A percentile compares a stretch with the other conserved stretches of the same genome.
phyloP scores from a whole-genome alignment of 1,140 invertebrate species.

The Aphidius gifuensis region DNA sequence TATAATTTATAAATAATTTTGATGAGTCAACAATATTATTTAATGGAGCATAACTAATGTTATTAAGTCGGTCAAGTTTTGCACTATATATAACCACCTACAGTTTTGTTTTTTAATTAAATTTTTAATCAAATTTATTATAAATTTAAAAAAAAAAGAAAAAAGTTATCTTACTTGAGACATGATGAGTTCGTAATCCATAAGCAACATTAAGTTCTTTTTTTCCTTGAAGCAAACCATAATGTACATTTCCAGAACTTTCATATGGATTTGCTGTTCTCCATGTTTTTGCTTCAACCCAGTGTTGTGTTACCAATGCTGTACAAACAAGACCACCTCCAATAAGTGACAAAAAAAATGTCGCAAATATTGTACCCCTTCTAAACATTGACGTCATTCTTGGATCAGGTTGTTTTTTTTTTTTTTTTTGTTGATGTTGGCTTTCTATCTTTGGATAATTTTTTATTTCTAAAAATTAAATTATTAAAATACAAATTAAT shows the following conservation, averaged over 20 bases:
- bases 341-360: constrained; percentile 81
- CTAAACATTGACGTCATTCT: constrained; percentile 59
- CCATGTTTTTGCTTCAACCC: constrained; percentile 77
- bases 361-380: constrained; percentile 80
- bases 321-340: constrained; percentile 79
- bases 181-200: constrained; percentile 71
- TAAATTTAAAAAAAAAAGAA: not conserved
- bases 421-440: not conserved
- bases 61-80: not conserved
- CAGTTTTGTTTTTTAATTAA: too few species aligned
- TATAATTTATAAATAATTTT: not conserved
- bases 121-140: too few species aligned
- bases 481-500: constrained; percentile 1
- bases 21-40: not conserved
- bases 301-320: constrained; percentile 82
- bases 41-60: not conserved
- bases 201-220: constrained; percentile 81
- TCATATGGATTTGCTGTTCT: constrained; percentile 64
- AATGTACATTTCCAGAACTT: constrained; percentile 74
- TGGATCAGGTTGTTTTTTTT: constrained; percentile 23
- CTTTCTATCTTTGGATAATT: constrained; percentile 24
- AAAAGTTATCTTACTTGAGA: constrained; percentile 61
- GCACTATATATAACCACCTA: too few species aligned
- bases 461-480: constrained; percentile 14
- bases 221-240: constrained; percentile 80